Conservation (phyloP, 2,797 vertebrate species). For the Betta splendens region DNA sequence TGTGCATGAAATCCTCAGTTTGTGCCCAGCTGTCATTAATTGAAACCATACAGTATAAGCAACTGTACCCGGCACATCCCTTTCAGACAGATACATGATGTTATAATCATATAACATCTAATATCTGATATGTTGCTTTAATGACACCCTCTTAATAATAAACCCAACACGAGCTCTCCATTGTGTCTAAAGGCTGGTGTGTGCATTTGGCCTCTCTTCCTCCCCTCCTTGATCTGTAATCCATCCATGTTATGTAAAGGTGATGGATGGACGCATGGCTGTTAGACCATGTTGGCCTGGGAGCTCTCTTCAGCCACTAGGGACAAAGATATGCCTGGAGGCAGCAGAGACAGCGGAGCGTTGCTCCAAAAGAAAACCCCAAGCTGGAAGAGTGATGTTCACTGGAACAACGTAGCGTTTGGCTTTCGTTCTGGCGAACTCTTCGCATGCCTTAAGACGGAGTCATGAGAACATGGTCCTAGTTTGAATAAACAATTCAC, state of each 20-base stretch:
- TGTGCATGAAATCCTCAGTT: neutral
- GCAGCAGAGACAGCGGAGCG: slow-evolving; percentile 8
- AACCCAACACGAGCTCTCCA: slow-evolving; percentile 38
- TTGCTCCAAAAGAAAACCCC: slow-evolving; percentile 7
- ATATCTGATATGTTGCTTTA: slow-evolving; percentile 50
- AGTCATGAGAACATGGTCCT: slow-evolving; percentile 39
- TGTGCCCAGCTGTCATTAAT: neutral
- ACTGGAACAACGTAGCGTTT: slow-evolving; percentile 31
- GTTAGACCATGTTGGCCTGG: slow-evolving; percentile 20
- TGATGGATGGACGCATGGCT: slow-evolving; percentile 41
- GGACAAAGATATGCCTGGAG: slow-evolving; percentile 12
- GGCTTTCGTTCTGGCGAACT: slow-evolving; percentile 27
- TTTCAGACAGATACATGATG: neutral
- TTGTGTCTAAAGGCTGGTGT: slow-evolving; percentile 39
- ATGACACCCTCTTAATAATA: slow-evolving; percentile 37
- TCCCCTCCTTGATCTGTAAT: slow-evolving; percentile 47
- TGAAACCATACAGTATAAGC: slow-evolving; percentile 5
- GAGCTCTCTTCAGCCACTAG: slow-evolving; percentile 24
- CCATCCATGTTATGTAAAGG: slow-evolving; percentile 57
- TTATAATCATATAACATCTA: no score
- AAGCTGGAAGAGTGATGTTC: slow-evolving; percentile 18
- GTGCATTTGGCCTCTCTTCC: slow-evolving; percentile 51
- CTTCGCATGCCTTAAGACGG: slow-evolving; percentile 21
- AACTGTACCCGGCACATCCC: slow-evolving; percentile 1
- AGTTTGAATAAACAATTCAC: slow-evolving; percentile 48